phyloP scores from a whole-genome alignment of 2,888 invertebrate species.

The Abrostola triplasia region DNA sequence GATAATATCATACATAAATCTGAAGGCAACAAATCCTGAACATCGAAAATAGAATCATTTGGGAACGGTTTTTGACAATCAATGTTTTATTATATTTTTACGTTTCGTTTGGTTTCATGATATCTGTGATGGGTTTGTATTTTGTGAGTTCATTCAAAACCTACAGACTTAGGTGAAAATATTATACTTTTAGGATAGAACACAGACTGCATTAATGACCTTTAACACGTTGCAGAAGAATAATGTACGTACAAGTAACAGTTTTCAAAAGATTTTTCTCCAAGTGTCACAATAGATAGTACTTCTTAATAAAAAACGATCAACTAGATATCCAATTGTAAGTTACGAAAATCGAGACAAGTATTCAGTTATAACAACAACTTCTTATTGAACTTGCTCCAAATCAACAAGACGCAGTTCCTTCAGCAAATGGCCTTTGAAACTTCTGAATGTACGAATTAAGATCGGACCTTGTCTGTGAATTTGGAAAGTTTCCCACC shows the following conservation, averaged over 20 bases:
- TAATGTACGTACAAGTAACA: too few relatives aligned
- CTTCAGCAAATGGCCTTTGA: constrained; percentile 42
- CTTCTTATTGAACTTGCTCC: constrained; percentile 49
- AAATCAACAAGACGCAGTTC: constrained; percentile 51
- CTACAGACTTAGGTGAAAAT: too few relatives aligned
- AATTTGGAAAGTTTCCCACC: constrained; percentile 38
- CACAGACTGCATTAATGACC: too few relatives aligned
- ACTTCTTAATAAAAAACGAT: constrained; percentile 14
- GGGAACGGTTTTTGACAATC: too few relatives aligned
- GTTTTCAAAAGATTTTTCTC: too few relatives aligned
- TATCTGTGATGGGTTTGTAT: too few relatives aligned
- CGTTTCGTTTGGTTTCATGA: too few relatives aligned
- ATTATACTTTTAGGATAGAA: too few relatives aligned
- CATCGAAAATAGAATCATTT: too few relatives aligned
- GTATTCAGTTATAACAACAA: constrained; percentile 37
- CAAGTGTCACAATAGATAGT: neutral
- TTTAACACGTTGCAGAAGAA: too few relatives aligned
- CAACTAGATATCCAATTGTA: constrained; percentile 27
- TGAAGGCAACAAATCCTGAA: neutral
- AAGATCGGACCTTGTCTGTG: constrained; percentile 36
- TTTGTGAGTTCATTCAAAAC: too few relatives aligned
- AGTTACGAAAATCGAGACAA: constrained; percentile 27
- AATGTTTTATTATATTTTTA: too few relatives aligned
- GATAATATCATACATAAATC: neutral
- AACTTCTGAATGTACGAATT: constrained; percentile 55